phyloP scores from a whole-genome alignment of 2,888 invertebrate species.

The Unio pictorum region DNA sequence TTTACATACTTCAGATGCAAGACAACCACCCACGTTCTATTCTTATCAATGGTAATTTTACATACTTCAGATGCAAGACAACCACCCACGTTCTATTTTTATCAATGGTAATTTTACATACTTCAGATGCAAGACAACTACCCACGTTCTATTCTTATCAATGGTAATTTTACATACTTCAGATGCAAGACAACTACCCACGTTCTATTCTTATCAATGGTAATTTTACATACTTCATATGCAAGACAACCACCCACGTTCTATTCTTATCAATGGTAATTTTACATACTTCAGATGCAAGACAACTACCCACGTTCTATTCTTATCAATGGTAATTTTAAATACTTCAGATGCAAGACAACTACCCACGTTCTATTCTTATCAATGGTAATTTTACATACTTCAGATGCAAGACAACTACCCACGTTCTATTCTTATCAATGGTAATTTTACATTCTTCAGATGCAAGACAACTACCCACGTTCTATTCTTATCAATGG shows the following conservation, averaged over 20 bases:
- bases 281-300: conserved; percentile 78
- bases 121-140: conserved; percentile 83
- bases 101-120: conserved; percentile 84
- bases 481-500: conserved; percentile 88
- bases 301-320: conserved; percentile 87
- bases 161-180: conserved; percentile 75
- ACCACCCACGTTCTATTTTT: conserved; percentile 85
- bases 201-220: conserved; percentile 88
- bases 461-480: conserved; percentile 85
- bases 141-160: conserved; percentile 85
- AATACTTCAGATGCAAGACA: too few species aligned
- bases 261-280: conserved; percentile 85
- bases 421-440: conserved; percentile 85
- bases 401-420: conserved; percentile 81
- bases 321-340: conserved; percentile 81
- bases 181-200: conserved; percentile 84
- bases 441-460: conserved; percentile 80
- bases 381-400: conserved; percentile 79
- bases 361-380: conserved; percentile 85
- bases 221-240: conserved; percentile 55
- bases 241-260: conserved; percentile 87
- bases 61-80: conserved; percentile 77
- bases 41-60: conserved; percentile 81
- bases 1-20: too few species aligned
- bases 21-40: conserved; percentile 87